Evolutionary conservation across 2,113 vertebrate species (phyloP).

Genomic region (Perognathus longimembris): DNA sequence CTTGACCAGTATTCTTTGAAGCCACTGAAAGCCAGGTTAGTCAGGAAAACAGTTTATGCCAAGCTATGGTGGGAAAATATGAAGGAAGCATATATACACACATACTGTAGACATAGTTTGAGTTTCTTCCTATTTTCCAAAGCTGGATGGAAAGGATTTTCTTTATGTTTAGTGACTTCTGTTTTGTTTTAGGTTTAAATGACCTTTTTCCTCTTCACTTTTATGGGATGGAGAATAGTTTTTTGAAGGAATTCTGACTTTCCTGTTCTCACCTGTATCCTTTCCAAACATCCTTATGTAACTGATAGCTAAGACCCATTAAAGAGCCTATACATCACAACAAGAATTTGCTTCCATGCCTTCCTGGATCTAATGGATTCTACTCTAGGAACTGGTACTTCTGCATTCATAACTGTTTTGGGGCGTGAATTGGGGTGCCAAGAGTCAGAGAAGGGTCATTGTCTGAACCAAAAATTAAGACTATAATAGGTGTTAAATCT

Average conservation of each 20-base stretch:
- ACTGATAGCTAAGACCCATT: not conserved
- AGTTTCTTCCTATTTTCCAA: not conserved
- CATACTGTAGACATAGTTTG: not conserved
- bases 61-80: not conserved
- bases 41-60: not conserved
- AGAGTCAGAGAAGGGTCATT: not conserved
- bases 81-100: no score
- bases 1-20: conserved; percentile 24
- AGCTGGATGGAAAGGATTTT: not conserved
- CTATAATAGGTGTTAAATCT: not conserved
- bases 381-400: conserved; percentile 13
- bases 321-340: not conserved
- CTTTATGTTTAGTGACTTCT: not conserved
- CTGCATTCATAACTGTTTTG: conserved; percentile 28
- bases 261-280: not conserved
- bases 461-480: conserved; percentile 8
- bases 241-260: not conserved
- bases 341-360: conserved; percentile 46
- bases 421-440: not conserved
- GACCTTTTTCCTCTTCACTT: not conserved
- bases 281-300: conserved; percentile 13
- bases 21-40: not conserved
- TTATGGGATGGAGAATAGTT: not conserved
- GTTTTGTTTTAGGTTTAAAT: conserved; percentile 30
- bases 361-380: conserved; percentile 26